A percentile compares a stretch with the other conserved stretches of the same genome.
Conservation (phyloP, 2,113 vertebrate species). For the Ciconia stormi region DNA sequence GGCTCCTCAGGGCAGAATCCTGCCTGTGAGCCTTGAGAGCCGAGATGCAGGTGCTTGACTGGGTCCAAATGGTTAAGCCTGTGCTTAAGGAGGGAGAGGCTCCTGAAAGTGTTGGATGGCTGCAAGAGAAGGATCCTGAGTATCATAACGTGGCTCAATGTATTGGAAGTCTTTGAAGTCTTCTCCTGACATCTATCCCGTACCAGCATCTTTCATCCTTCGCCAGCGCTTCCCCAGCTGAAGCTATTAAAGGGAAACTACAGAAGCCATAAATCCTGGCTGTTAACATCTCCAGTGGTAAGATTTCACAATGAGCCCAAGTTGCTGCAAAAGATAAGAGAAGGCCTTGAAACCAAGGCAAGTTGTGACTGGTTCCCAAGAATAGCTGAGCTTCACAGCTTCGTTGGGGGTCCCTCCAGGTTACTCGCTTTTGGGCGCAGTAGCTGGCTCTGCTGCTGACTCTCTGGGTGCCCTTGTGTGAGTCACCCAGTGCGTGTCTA, state of each 20-base stretch:
- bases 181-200: slow-evolving; percentile 72
- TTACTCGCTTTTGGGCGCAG: background rate
- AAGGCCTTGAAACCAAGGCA: slow-evolving; percentile 1
- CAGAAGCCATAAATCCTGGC: slow-evolving; percentile 52
- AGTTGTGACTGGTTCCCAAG: slow-evolving; percentile 10
- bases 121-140: slow-evolving; percentile 62
- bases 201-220: slow-evolving; percentile 73
- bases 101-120: slow-evolving; percentile 53
- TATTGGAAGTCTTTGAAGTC: slow-evolving; percentile 75
- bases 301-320: slow-evolving; percentile 48
- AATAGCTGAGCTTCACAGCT: slow-evolving; percentile 39
- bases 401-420: slow-evolving; percentile 46
- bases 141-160: background rate
- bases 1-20: background rate
- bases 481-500: background rate
- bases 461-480: background rate
- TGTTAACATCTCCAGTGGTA: slow-evolving; percentile 40
- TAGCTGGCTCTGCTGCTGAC: background rate
- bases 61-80: background rate
- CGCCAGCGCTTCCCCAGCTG: slow-evolving; percentile 72
- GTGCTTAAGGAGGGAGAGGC: background rate
- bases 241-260: slow-evolving; percentile 72
- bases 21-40: background rate
- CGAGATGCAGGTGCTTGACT: background rate
- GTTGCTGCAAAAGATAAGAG: slow-evolving; percentile 39